Conservation (phyloP, 2,113 vertebrate genomes). For the Catharus fuscescens region DNA sequence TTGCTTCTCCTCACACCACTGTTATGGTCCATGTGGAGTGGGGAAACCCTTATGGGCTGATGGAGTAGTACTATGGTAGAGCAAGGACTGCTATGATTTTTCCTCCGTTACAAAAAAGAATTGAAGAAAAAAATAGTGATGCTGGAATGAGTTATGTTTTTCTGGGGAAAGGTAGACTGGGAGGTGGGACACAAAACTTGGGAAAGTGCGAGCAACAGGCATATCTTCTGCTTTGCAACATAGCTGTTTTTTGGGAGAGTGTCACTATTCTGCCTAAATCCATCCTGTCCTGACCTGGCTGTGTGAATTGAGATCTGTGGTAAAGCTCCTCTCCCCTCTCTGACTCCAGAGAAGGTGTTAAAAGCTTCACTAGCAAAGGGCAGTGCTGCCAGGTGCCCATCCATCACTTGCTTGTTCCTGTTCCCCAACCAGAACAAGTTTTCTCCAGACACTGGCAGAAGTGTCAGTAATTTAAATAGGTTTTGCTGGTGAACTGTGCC, state of each 20-base stretch:
- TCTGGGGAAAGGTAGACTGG: background rate
- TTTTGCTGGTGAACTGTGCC: background rate
- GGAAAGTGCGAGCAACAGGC: background rate
- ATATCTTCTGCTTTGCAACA: background rate
- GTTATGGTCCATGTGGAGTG: background rate
- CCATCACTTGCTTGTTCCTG: background rate
- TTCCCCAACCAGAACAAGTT: background rate
- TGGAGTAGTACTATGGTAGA: background rate
- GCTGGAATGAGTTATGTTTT: fast-evolving
- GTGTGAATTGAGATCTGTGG: background rate
- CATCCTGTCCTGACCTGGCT: background rate
- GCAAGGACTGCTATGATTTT: background rate
- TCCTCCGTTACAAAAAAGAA: background rate
- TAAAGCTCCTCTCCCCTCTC: background rate
- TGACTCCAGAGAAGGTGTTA: background rate
- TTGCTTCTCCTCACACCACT: background rate
- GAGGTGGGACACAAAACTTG: background rate
- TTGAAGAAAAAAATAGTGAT: fast-evolving
- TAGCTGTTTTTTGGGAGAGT: background rate
- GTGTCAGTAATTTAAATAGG: background rate
- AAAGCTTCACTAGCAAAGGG: background rate
- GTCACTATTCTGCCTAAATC: background rate
- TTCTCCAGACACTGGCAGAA: background rate
- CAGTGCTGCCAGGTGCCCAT: background rate
- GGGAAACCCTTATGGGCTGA: background rate